These are phyloP conservation scores for Thymelicus lineola DNA, from an alignment of 2,888 invertebrate genomes.

Conservation along the genomic window DNA sequence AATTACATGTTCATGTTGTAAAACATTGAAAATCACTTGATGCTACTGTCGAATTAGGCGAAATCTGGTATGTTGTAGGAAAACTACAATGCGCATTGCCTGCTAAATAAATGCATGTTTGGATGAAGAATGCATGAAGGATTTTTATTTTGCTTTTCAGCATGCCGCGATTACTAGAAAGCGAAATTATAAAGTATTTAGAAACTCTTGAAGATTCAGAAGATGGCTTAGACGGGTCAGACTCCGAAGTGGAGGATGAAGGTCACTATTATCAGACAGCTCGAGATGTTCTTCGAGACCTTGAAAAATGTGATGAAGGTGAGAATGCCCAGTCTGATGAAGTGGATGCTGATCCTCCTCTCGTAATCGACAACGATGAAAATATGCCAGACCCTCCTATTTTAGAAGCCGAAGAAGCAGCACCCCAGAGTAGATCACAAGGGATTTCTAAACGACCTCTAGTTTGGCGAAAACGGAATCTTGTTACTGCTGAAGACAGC, in stretches of 20 bases:
- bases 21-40: constrained; percentile 50
- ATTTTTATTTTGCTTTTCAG: constrained; percentile 52
- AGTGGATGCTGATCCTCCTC: constrained; percentile 51
- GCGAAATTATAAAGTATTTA: constrained; percentile 53
- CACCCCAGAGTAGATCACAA: constrained; percentile 50
- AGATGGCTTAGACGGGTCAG: too few species aligned
- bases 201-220: too few species aligned
- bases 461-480: constrained; percentile 54
- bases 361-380: constrained; percentile 49
- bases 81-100: constrained; percentile 53
- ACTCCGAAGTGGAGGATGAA: too few species aligned
- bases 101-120: constrained; percentile 52
- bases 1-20: constrained; percentile 49
- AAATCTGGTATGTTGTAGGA: constrained; percentile 51
- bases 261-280: too few species aligned
- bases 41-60: constrained; percentile 46
- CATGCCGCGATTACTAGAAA: constrained; percentile 52
- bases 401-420: too few species aligned
- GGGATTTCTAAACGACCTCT: constrained; percentile 50
- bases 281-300: too few species aligned
- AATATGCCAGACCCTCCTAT: too few species aligned
- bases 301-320: too few species aligned
- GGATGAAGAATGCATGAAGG: too few species aligned
- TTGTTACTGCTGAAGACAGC: constrained; percentile 51
- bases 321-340: constrained; percentile 49